Base-by-base conservation (phyloP, 1,140 invertebrate species). In the Idris sp. region DNA sequence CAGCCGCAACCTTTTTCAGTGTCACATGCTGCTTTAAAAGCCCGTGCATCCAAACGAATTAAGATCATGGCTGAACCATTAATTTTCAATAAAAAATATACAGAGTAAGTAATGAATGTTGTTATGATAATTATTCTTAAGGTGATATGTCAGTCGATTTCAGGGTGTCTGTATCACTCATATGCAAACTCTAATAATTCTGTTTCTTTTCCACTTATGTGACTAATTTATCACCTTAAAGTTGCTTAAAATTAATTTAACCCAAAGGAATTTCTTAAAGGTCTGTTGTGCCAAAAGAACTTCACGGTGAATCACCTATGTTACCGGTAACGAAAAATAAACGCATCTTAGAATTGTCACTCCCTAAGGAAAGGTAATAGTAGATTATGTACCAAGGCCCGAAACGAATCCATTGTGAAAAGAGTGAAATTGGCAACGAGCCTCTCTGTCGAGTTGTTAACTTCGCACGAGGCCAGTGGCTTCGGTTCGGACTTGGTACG, bases 21-120 rank as follows among this genome's bases (percentile, higher is more conserved):
- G 4, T 11, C 49, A 7, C 77, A 73, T 0, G 22, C 74, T 0
- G 81, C 83, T 9, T 54, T 83, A 3, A 79, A n/a, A 48, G 61
- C 72, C 11, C 76, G 58, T 0, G 51, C 81, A 0, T 78, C 78
- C 22, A 82, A 77, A 51, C 77, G 84, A 18, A 79, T 83, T 48
- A 81, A 77, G 61, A 76, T 79, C 41, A 82, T 86, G 83, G 80
- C 84, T 4, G 59, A 59, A n/a, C 83, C 84, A 2, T 64, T 77
- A 31, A 33, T 38, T 41, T n/a, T 80, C 19, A 77, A 16, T n/a
- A 80, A 82, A 59, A 85, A 81, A 76, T 82, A 78, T 49, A 56
- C 76, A 4, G 19, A 46, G 84, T 85, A 75, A 84, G 81, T 9
- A 6, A 28, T 33, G n/a, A 46, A 59, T 48, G 28, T 38, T 43